phyloP scores from a whole-genome alignment of 2,113 vertebrate genomes.

The Muscicapa adusta region DNA sequence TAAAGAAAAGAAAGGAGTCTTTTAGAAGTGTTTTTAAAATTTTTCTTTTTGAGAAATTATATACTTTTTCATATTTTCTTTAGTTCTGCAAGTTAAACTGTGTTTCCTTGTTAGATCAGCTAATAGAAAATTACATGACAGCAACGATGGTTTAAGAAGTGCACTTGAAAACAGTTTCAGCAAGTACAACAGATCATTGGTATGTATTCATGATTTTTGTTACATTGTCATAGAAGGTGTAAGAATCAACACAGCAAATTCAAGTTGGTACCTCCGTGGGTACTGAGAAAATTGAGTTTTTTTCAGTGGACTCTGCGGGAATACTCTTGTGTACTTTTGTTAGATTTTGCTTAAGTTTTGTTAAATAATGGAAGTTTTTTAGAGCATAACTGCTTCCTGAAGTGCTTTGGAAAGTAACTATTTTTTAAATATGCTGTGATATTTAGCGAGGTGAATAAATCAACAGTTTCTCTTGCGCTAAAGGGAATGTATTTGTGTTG shows the following conservation, averaged over 20 bases:
- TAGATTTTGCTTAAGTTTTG: not conserved
- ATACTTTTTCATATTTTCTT: not conserved
- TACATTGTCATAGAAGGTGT: not conserved
- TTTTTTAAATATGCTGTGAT: not conserved
- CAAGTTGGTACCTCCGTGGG: not conserved
- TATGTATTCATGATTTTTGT: slow-evolving; percentile 39
- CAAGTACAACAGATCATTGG: slow-evolving; percentile 77
- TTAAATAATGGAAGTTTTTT: not conserved
- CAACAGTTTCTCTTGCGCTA: not conserved
- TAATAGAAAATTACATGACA: slow-evolving; percentile 87
- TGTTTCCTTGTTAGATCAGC: slow-evolving; percentile 71
- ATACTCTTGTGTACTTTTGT: not conserved
- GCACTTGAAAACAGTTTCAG: slow-evolving; percentile 82
- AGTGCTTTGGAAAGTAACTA: not conserved
- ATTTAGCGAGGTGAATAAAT: not conserved
- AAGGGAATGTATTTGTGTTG: not conserved
- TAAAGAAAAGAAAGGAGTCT: not conserved
- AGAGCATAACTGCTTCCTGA: not conserved
- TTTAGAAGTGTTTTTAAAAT: not conserved
- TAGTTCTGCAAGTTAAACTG: not conserved
- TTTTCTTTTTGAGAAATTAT: not conserved
- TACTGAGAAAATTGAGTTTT: not conserved
- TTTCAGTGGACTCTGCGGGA: not conserved
- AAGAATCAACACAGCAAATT: not conserved
- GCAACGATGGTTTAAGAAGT: slow-evolving; percentile 82